Conservation (phyloP, 2,888 invertebrate species). For the Lypha dubia region DNA sequence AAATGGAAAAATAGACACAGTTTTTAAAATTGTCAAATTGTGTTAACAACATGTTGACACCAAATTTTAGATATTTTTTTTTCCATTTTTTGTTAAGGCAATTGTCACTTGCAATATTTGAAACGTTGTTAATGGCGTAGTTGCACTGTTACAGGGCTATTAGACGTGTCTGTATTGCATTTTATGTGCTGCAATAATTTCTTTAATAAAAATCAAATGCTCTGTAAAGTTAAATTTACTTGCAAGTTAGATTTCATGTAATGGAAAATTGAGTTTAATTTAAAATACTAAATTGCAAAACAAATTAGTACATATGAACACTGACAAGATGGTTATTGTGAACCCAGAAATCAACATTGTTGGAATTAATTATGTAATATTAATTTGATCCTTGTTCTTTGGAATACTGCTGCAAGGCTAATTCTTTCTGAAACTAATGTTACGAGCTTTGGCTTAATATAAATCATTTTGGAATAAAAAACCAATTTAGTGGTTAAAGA, state of each 20-base stretch:
- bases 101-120: constrained; percentile 27
- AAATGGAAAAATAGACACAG: not conserved
- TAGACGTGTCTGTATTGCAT: constrained; percentile 55
- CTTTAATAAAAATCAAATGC: constrained; percentile 41
- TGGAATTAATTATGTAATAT: too few species aligned
- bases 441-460: too few species aligned
- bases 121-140: constrained; percentile 38
- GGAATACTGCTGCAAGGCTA: too few species aligned
- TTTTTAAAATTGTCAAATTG: constrained; percentile 19
- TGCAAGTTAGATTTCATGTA: constrained; percentile 38
- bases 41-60: constrained; percentile 61
- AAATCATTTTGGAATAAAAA: too few species aligned
- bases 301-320: not conserved
- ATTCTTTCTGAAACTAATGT: too few species aligned
- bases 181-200: constrained; percentile 53
- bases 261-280: constrained; percentile 17
- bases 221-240: constrained; percentile 49
- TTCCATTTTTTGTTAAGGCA: constrained; percentile 23
- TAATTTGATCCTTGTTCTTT: too few species aligned
- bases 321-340: too few species aligned
- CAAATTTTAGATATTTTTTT: constrained; percentile 29
- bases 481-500: too few species aligned
- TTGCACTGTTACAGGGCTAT: constrained; percentile 33
- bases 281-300: not conserved
- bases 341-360: too few species aligned